Conservation (phyloP, 2,888 invertebrate genomes). For the Oxytorus armatus region DNA sequence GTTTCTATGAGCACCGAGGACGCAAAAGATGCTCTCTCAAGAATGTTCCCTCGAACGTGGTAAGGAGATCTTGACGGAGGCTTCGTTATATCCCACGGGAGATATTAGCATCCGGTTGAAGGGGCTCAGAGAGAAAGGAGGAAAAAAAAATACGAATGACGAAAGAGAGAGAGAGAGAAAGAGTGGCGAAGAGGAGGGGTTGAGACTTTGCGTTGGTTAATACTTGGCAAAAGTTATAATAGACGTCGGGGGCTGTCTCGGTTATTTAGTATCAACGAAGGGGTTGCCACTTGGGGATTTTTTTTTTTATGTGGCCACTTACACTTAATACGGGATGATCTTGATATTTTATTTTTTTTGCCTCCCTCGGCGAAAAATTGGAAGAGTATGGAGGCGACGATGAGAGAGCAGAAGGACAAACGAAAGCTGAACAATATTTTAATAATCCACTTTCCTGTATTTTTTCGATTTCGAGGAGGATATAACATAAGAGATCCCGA, state of each 20-base stretch:
- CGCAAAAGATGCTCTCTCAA: no score
- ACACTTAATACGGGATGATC: constrained; percentile 51
- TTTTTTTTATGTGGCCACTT: constrained; percentile 48
- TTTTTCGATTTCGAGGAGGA: no score
- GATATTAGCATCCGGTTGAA: not conserved
- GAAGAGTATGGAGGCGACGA: constrained; percentile 10
- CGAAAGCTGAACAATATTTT: constrained; percentile 28
- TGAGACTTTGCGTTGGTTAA: constrained; percentile 35
- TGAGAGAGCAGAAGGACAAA: constrained; percentile 1
- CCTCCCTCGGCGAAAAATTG: constrained; percentile 7
- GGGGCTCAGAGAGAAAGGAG: not conserved
- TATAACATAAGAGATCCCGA: no score
- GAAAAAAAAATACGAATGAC: not conserved
- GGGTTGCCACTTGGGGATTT: constrained; percentile 28
- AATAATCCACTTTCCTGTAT: no score
- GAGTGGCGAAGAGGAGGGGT: constrained; percentile 31
- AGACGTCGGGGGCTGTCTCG: constrained; percentile 45
- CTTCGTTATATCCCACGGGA: no score
- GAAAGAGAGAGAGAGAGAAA: constrained; percentile 43
- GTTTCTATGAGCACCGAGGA: no score
- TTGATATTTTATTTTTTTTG: constrained; percentile 43
- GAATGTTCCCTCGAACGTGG: no score
- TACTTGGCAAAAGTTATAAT: constrained; percentile 45
- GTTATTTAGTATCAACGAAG: constrained; percentile 56
- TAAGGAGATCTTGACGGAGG: no score